Conservation (phyloP, 2,797 vertebrate species). For the Cossypha polioptera region DNA sequence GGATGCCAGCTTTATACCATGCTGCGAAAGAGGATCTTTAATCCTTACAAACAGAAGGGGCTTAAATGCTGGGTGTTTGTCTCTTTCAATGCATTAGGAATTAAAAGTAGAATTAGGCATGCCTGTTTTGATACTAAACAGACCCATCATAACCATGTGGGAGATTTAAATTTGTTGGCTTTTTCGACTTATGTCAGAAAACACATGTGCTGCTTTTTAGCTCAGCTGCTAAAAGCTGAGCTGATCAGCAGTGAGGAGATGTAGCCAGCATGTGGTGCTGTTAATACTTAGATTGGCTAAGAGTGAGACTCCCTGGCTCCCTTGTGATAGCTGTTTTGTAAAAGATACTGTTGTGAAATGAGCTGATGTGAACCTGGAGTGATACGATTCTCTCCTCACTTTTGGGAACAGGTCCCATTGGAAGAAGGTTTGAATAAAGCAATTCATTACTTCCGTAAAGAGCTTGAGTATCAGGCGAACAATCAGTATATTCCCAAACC, state of each 20-base stretch:
- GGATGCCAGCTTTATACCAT: not conserved
- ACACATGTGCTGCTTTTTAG: not conserved
- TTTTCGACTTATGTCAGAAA: not conserved
- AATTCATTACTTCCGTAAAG: constrained; percentile 97
- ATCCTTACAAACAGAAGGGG: not conserved
- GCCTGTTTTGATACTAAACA: not conserved
- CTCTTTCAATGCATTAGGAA: not conserved
- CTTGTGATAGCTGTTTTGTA: not conserved
- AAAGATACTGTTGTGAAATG: not conserved
- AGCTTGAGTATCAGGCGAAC: constrained; percentile 96
- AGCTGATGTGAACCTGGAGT: not conserved
- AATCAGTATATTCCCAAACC: constrained; percentile 99
- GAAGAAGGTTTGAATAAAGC: constrained; percentile 99
- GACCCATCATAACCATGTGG: not conserved
- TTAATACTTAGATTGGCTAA: not conserved
- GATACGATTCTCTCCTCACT: not conserved
- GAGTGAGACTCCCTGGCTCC: not conserved
- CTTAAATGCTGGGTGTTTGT: not conserved
- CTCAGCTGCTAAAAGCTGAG: not conserved
- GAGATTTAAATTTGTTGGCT: not conserved
- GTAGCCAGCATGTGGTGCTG: not conserved
- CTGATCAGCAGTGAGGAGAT: not conserved
- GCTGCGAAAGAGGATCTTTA: not conserved
- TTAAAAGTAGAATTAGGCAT: not conserved
- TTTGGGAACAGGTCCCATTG: constrained; percentile 86